Evolutionary conservation across 1,140 invertebrate species (phyloP).

Genomic region (Mactra quadrangularis): DNA sequence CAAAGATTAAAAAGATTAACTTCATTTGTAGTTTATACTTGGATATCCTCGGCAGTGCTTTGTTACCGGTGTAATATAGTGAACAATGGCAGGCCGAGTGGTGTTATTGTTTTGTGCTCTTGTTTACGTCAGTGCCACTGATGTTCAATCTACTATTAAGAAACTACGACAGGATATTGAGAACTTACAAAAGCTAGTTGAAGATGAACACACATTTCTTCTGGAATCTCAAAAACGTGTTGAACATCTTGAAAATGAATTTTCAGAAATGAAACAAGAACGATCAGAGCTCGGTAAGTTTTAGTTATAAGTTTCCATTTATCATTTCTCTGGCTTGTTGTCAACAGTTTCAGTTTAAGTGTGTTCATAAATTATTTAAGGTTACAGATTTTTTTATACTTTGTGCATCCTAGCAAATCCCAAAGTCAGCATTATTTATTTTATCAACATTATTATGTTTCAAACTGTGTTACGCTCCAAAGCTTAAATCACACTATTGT

Average conservation of each 20-base stretch:
- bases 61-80: neutral
- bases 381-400: too few relatives aligned
- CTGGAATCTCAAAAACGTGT: slow-evolving; percentile 4
- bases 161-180: slow-evolving; percentile 30
- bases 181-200: neutral
- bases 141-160: slow-evolving; percentile 15
- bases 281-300: slow-evolving; percentile 26
- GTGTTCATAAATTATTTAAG: too few relatives aligned
- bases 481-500: too few relatives aligned
- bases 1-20: too few relatives aligned
- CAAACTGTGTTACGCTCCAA: too few relatives aligned
- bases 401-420: too few relatives aligned
- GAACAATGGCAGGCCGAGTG: slow-evolving; percentile 6
- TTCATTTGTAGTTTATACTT: too few relatives aligned
- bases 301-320: too few relatives aligned
- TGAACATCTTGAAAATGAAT: neutral
- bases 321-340: too few relatives aligned
- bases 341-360: too few relatives aligned
- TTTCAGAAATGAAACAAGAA: slow-evolving; percentile 19
- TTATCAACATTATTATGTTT: too few relatives aligned
- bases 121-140: slow-evolving; percentile 9
- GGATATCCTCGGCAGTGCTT: neutral
- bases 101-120: neutral
- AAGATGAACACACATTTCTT: slow-evolving; percentile 29
- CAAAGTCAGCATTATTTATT: too few relatives aligned